These are phyloP conservation scores for Dendrolimus houi DNA, from an alignment of 2,888 invertebrate genomes.

Conservation along the genomic window DNA sequence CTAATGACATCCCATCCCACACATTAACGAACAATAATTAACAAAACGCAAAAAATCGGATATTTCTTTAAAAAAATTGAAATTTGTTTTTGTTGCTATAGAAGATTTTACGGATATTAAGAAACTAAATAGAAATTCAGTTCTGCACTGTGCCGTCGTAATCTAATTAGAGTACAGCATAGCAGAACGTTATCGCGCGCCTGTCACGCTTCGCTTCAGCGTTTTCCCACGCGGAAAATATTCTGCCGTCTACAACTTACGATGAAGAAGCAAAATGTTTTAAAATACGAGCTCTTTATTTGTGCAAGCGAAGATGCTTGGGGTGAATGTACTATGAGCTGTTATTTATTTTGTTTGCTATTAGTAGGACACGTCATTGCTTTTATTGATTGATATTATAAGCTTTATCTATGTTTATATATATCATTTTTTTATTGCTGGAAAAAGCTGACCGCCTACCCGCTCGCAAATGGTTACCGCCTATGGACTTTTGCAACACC, in stretches of 20 bases:
- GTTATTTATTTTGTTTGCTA: conserved; percentile 26
- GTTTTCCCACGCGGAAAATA: conserved; percentile 49
- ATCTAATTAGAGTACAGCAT: conserved; percentile 50
- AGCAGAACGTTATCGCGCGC: conserved; percentile 44
- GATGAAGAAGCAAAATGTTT: conserved; percentile 36
- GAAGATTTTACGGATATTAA: background rate
- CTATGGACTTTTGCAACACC: no score
- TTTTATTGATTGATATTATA: conserved; percentile 49
- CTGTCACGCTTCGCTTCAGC: conserved; percentile 43
- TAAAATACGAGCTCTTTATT: conserved; percentile 30
- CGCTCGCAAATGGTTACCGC: no score
- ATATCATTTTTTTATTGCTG: background rate
- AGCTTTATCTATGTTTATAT: background rate
- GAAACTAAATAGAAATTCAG: conserved; percentile 24
- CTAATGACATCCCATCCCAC: no score
- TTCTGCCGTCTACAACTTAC: conserved; percentile 36
- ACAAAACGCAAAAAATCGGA: no score
- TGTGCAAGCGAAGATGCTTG: conserved; percentile 10
- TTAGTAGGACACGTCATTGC: conserved; percentile 36
- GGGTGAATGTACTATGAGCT: conserved; percentile 36
- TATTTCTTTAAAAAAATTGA: no score
- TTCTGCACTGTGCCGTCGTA: conserved; percentile 32
- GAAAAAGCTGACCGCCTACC: no score
- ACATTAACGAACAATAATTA: no score
- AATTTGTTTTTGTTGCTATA: no score